A percentile compares a stretch with the other conserved stretches of the same genome.
phyloP scores from a whole-genome alignment of 2,888 invertebrate species.

The Amiota minor region DNA sequence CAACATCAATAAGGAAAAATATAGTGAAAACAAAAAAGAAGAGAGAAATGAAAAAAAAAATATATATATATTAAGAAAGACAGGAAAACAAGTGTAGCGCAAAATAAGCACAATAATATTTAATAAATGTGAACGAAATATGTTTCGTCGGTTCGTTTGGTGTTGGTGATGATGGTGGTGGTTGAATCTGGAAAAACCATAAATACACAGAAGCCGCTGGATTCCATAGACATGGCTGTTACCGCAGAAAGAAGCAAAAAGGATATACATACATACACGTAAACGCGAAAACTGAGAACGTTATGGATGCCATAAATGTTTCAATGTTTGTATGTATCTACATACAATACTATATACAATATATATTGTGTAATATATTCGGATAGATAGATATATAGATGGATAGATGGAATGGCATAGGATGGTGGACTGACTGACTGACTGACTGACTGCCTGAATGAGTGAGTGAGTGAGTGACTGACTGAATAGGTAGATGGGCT shows the following conservation, averaged over 20 bases:
- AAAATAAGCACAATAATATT: constrained; percentile 65
- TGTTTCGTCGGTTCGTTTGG: constrained; percentile 30
- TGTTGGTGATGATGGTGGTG: constrained; percentile 48
- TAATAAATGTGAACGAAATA: constrained; percentile 63
- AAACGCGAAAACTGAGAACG: background rate
- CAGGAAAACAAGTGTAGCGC: constrained; percentile 54
- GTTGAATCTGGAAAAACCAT: constrained; percentile 66
- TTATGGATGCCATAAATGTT: too few relatives aligned
- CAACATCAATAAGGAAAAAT: too few relatives aligned
- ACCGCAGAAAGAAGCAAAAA: constrained; percentile 11
- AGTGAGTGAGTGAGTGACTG: background rate
- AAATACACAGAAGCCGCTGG: constrained; percentile 49
- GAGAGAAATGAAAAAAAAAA: background rate
- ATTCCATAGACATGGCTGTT: constrained; percentile 1
- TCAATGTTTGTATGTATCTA: background rate
- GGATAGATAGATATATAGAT: constrained; percentile 9
- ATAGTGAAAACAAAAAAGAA: background rate
- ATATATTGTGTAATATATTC: background rate
- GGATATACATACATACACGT: too few relatives aligned
- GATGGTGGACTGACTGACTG: background rate
- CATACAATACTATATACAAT: background rate
- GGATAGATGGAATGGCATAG: background rate
- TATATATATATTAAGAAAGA: background rate
- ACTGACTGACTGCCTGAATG: background rate
- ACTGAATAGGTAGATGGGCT: background rate